Evolutionary conservation across 2,113 vertebrate genomes (phyloP).

Genomic region (Elephas maximus): DNA sequence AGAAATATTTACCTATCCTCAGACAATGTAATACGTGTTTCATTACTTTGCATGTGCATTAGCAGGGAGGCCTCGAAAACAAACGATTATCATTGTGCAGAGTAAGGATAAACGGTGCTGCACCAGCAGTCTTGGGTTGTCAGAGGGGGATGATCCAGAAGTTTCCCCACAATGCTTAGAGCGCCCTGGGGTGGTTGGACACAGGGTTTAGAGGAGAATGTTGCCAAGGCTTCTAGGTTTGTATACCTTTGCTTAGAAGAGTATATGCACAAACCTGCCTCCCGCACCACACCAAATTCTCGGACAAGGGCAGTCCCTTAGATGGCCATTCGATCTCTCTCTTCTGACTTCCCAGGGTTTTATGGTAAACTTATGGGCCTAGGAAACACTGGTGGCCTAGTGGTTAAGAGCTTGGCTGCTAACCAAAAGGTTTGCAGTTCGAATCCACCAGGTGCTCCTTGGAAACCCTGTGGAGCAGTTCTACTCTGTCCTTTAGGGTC

Average conservation of each 20-base stretch:
- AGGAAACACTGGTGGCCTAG: not conserved
- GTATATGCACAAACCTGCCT: not conserved
- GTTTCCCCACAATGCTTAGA: not conserved
- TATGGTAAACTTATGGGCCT: not conserved
- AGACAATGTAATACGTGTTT: not conserved
- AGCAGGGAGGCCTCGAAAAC: not conserved
- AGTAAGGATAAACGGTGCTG: not conserved
- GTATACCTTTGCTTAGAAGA: not conserved
- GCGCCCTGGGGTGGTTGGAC: not conserved
- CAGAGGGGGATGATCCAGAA: too few relatives aligned
- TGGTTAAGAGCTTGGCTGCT: too few relatives aligned
- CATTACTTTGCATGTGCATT: not conserved
- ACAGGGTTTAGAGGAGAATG: not conserved
- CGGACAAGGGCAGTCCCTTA: not conserved
- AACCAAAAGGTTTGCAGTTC: too few relatives aligned
- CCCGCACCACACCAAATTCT: not conserved
- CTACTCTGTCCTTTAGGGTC: too few relatives aligned
- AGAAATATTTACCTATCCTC: not conserved
- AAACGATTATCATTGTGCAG: not conserved
- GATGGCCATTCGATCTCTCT: not conserved
- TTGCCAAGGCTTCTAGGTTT: not conserved
- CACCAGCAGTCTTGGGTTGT: not conserved
- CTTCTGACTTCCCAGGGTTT: not conserved
- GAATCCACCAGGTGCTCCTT: too few relatives aligned
- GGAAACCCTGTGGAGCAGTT: too few relatives aligned